Conservation (phyloP, 2,888 invertebrate genomes). For the Saturnia pavonia region DNA sequence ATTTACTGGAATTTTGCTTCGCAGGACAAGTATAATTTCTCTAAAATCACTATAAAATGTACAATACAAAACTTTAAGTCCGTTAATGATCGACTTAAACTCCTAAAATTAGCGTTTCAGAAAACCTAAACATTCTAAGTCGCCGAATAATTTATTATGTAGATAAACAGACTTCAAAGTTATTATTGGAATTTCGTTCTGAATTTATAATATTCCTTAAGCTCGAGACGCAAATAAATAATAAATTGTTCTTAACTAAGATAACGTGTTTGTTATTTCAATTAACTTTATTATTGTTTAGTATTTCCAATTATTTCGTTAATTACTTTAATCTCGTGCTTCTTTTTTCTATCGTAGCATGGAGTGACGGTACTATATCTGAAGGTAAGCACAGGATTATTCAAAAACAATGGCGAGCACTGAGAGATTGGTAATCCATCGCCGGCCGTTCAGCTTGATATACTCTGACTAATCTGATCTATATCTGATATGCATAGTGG, state of each 20-base stretch:
- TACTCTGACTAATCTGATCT: too few relatives aligned
- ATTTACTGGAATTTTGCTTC: too few relatives aligned
- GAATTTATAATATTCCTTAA: slow-evolving; percentile 14
- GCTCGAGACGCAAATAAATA: slow-evolving; percentile 13
- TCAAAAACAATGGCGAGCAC: neutral
- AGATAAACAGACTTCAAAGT: neutral
- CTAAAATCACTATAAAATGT: neutral
- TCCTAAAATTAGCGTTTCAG: neutral
- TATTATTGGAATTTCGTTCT: slow-evolving; percentile 1
- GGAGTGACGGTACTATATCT: neutral
- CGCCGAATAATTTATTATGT: neutral
- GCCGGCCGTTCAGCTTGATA: too few relatives aligned
- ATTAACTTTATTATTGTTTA: slow-evolving; percentile 6
- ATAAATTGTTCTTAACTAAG: slow-evolving; percentile 3
- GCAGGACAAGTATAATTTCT: too few relatives aligned
- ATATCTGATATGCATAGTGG: too few relatives aligned
- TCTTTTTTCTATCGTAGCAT: neutral
- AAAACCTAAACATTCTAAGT: neutral
- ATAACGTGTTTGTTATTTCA: slow-evolving; percentile 1
- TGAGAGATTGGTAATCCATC: too few relatives aligned
- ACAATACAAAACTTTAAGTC: neutral
- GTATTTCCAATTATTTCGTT: slow-evolving; percentile 7
- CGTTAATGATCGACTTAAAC: neutral
- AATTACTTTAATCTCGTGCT: neutral
- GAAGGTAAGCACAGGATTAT: neutral